phyloP scores from a whole-genome alignment of 2,113 vertebrate genomes.

The Sinocyclocheilus grahami region DNA sequence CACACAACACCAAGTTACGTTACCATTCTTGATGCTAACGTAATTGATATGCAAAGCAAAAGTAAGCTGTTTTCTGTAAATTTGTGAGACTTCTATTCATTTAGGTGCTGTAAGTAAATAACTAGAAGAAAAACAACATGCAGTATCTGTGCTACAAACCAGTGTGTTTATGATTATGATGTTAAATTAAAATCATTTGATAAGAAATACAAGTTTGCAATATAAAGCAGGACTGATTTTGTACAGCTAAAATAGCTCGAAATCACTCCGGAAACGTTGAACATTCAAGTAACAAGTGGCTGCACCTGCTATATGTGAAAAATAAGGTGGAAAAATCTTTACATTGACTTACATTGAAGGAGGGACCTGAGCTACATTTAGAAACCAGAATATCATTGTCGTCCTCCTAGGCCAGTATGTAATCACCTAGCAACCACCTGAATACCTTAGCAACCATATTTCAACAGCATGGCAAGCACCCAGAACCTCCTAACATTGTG shows the following conservation, averaged over 20 bases:
- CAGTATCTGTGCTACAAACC: neutral
- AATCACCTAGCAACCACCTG: conserved; percentile 2
- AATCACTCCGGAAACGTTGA: neutral
- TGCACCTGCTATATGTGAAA: neutral
- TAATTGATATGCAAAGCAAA: neutral
- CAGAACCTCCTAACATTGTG: neutral
- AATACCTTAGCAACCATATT: neutral
- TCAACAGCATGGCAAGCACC: neutral
- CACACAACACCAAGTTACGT: neutral
- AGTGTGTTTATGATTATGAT: neutral
- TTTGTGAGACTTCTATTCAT: no score
- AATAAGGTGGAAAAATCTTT: neutral
- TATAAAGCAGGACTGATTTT: neutral
- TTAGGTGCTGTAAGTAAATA: no score
- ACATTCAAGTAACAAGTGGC: neutral
- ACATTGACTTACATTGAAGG: neutral
- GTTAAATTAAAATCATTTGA: neutral
- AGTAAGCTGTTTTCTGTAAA: neutral
- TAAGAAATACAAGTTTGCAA: neutral
- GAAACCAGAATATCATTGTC: neutral
- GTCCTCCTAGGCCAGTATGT: neutral
- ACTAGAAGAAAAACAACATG: no score
- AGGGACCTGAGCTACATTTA: neutral
- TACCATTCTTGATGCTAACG: neutral
- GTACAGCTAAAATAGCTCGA: neutral